Percentiles rank a stretch among this genome's conserved stretches.
These are phyloP conservation scores for Euclidia mi DNA, from an alignment of 2,888 invertebrate genomes.

Conservation along the genomic window DNA sequence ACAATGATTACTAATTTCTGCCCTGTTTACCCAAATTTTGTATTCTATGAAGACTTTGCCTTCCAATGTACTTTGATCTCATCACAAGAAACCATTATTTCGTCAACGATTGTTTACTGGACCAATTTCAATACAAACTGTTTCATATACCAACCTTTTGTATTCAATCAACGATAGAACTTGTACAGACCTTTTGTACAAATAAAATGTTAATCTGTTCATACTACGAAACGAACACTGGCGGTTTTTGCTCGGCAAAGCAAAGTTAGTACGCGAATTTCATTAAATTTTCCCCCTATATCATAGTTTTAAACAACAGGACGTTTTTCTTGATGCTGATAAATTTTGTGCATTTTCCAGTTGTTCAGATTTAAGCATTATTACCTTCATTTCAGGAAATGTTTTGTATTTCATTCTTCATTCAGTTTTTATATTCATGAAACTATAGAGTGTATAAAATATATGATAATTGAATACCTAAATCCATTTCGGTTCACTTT, in stretches of 20 bases:
- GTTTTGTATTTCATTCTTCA: too few species aligned
- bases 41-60: too few species aligned
- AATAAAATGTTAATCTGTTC: slow-evolving; percentile 48
- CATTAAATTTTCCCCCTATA: slow-evolving; percentile 34
- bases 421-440: too few species aligned
- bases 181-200: slow-evolving; percentile 23
- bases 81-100: background rate
- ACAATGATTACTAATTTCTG: too few species aligned
- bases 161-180: slow-evolving; percentile 24
- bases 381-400: too few species aligned
- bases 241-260: slow-evolving; percentile 34
- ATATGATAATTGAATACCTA: too few species aligned
- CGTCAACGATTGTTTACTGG: slow-evolving; percentile 24
- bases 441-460: too few species aligned
- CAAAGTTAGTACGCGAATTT: slow-evolving; percentile 35
- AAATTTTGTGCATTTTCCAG: slow-evolving; percentile 11
- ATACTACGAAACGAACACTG: slow-evolving; percentile 26
- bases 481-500: too few species aligned
- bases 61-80: too few species aligned
- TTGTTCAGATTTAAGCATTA: background rate
- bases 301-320: slow-evolving; percentile 40
- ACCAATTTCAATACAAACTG: background rate
- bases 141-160: slow-evolving; percentile 12
- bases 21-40: too few species aligned
- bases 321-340: slow-evolving; percentile 3